Evolutionary conservation across 2,888 invertebrate species (phyloP).

Genomic region (Melipona beecheii): DNA sequence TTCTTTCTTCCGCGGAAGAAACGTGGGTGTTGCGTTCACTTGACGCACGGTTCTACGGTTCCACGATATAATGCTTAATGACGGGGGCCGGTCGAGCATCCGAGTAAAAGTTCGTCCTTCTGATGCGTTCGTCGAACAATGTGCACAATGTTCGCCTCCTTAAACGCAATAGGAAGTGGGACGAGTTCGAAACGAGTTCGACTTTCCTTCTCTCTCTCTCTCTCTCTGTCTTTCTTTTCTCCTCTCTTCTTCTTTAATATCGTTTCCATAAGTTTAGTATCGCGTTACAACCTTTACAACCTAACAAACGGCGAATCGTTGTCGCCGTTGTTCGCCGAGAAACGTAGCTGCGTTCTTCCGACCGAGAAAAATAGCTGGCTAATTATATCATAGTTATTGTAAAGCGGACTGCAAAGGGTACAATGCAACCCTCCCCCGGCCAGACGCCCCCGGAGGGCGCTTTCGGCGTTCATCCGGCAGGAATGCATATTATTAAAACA

Average conservation of each 20-base stretch:
- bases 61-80: slow-evolving; percentile 80
- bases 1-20: slow-evolving; percentile 45
- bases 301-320: slow-evolving; percentile 27
- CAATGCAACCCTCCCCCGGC: slow-evolving; percentile 18
- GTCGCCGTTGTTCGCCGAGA: slow-evolving; percentile 9
- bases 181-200: slow-evolving; percentile 33
- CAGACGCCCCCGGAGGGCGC: background rate
- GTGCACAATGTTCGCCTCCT: slow-evolving; percentile 50
- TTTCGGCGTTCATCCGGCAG: slow-evolving; percentile 71
- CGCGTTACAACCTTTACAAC: slow-evolving; percentile 45
- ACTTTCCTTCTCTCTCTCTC: slow-evolving; percentile 11
- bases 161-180: slow-evolving; percentile 50
- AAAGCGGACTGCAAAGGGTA: slow-evolving; percentile 28
- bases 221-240: background rate
- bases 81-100: slow-evolving; percentile 72
- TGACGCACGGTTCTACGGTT: slow-evolving; percentile 50
- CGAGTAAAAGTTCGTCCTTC: slow-evolving; percentile 65
- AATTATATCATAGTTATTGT: slow-evolving; percentile 56
- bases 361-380: slow-evolving; percentile 46
- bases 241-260: slow-evolving; percentile 29
- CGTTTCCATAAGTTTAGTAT: slow-evolving; percentile 45
- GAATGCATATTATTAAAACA: slow-evolving; percentile 81
- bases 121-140: slow-evolving; percentile 44
- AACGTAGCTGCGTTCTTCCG: slow-evolving; percentile 37
- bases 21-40: slow-evolving; percentile 69